A percentile compares a stretch with the other conserved stretches of the same genome.
These are phyloP conservation scores for Leptonema lineaticorne DNA, from an alignment of 1,140 invertebrate genomes.

Conservation along the genomic window DNA sequence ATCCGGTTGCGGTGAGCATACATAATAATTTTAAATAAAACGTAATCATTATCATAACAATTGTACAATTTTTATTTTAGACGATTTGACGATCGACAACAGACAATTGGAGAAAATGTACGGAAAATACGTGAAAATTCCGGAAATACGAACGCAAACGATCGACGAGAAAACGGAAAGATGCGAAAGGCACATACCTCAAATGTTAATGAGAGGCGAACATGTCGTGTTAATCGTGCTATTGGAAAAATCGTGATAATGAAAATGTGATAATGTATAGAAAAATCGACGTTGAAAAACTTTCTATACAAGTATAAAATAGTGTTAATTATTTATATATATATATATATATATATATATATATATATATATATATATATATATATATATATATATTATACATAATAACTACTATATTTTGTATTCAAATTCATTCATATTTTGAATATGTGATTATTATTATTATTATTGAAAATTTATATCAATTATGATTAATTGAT, in stretches of 20 bases:
- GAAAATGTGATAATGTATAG: not conserved
- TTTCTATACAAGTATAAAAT: not conserved
- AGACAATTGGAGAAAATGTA: not conserved
- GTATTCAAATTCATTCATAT: too few relatives aligned
- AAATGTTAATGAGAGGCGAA: constrained; percentile 82
- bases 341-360: not conserved
- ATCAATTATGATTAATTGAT: too few relatives aligned
- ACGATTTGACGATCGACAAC: not conserved
- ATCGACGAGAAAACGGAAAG: constrained; percentile 64
- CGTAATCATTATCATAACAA: not conserved
- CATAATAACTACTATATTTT: too few relatives aligned
- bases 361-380: too few relatives aligned
- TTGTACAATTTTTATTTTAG: not conserved
- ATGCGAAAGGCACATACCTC: constrained; percentile 72
- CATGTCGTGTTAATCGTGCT: constrained; percentile 68
- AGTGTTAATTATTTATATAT: not conserved
- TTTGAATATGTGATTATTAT: too few relatives aligned
- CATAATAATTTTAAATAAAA: not conserved
- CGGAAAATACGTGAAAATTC: constrained; percentile 42
- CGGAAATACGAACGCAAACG: constrained; percentile 56
- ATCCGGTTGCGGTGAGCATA: constrained; percentile 40
- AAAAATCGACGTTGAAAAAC: not conserved
- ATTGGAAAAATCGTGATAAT: not conserved
- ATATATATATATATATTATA: too few relatives aligned
- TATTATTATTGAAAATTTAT: too few relatives aligned